Conservation (phyloP, 2,113 vertebrate genomes). For the Arvicanthis niloticus region DNA sequence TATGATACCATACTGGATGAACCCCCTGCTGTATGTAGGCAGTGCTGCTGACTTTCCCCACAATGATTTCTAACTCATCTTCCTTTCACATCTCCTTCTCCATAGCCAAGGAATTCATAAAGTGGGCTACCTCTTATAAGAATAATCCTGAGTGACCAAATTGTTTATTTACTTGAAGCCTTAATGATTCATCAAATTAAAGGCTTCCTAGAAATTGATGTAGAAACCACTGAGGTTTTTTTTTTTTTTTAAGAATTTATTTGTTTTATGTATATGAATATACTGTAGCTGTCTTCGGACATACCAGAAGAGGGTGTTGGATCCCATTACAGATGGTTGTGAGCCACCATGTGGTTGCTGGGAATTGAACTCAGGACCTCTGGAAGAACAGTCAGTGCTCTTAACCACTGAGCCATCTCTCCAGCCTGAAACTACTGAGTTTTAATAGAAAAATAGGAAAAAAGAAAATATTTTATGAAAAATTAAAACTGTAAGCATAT, state of each 20-base stretch:
- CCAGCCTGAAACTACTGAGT: background rate
- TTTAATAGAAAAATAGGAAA: background rate
- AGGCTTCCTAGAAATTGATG: background rate
- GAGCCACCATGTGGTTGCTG: too few relatives aligned
- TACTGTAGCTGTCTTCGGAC: too few relatives aligned
- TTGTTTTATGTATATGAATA: too few relatives aligned
- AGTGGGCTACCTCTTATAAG: background rate
- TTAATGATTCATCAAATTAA: constrained; percentile 8
- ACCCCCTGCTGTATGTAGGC: background rate
- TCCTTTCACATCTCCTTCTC: background rate
- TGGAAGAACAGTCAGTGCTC: too few relatives aligned
- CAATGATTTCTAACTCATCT: background rate
- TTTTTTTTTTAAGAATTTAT: too few relatives aligned
- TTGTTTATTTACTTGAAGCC: background rate
- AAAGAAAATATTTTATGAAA: background rate
- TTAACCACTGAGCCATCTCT: too few relatives aligned
- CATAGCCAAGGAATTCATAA: background rate
- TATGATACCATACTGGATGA: background rate
- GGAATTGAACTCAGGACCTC: too few relatives aligned
- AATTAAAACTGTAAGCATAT: background rate
- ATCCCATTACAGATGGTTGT: too few relatives aligned
- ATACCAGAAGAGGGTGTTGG: too few relatives aligned
- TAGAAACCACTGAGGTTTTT: background rate
- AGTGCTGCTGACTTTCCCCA: background rate
- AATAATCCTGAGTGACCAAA: background rate